A percentile compares a stretch with the other conserved stretches of the same genome.
phyloP scores from a whole-genome alignment of 1,140 invertebrate species.

The Holcopasites calliopsidis region DNA sequence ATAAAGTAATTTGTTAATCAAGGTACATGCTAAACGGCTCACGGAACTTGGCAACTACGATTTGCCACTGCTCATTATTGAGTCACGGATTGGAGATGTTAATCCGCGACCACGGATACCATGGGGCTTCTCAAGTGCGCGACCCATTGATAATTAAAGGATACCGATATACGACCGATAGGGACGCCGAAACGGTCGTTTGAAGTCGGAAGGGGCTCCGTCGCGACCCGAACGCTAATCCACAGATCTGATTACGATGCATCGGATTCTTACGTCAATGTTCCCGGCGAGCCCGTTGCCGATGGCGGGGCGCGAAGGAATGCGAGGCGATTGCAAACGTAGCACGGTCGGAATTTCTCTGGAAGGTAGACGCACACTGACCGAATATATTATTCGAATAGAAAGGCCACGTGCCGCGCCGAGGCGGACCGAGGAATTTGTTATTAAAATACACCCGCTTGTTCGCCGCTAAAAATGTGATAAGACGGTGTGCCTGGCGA shows the following conservation, averaged over 20 bases:
- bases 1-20: too few species aligned
- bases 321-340: constrained; percentile 29
- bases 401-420: constrained; percentile 1
- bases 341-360: constrained; percentile 27
- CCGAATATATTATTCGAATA: constrained; percentile 35
- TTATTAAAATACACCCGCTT: constrained; percentile 23
- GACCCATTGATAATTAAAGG: constrained; percentile 1
- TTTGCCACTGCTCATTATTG: too few species aligned
- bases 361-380: constrained; percentile 23
- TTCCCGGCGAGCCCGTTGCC: constrained; percentile 27
- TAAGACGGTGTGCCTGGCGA: neutral
- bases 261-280: constrained; percentile 50
- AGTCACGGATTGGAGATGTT: neutral
- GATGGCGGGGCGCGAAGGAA: constrained; percentile 13
- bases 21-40: too few species aligned
- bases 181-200: neutral
- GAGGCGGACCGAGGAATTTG: constrained; percentile 3
- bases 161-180: too few species aligned
- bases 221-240: constrained; percentile 4
- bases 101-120: neutral
- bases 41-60: neutral
- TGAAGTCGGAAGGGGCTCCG: neutral
- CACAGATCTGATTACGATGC: constrained; percentile 38
- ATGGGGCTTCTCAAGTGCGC: neutral
- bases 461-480: neutral